phyloP scores from a whole-genome alignment of 2,113 vertebrate genomes.

The Athene noctua region DNA sequence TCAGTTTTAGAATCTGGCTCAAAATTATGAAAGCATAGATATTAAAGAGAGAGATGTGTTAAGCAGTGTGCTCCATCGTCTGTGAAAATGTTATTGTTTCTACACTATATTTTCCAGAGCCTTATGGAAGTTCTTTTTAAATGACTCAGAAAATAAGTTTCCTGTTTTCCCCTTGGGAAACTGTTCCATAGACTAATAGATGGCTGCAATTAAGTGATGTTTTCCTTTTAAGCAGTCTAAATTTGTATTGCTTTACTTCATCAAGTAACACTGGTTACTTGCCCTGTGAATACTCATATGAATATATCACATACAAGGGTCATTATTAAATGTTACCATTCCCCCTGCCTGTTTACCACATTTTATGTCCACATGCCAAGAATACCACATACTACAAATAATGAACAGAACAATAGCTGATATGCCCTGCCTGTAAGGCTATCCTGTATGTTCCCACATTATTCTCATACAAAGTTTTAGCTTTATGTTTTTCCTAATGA shows the following conservation, averaged over 20 bases:
- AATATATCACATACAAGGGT: not conserved
- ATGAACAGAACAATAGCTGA: not conserved
- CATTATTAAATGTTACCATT: not conserved
- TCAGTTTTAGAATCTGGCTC: not conserved
- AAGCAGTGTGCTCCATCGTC: not conserved
- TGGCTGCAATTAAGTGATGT: not conserved
- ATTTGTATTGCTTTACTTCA: not conserved
- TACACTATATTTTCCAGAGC: not conserved
- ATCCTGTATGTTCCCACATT: not conserved
- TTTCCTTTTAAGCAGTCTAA: not conserved
- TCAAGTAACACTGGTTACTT: not conserved
- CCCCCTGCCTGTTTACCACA: not conserved
- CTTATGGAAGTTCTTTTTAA: not conserved
- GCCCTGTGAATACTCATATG: not conserved
- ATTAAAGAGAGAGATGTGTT: not conserved
- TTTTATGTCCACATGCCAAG: not conserved
- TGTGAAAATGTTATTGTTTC: not conserved
- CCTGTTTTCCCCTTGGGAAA: not conserved
- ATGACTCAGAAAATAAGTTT: conserved; percentile 7
- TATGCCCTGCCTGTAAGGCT: not conserved
- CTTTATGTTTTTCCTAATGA: not conserved
- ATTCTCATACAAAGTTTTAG: not conserved
- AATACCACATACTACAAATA: not conserved
- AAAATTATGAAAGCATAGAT: not conserved
- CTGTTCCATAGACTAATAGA: not conserved